Base-by-base conservation (phyloP, 2,113 vertebrate species). In the Indicator indicator region DNA sequence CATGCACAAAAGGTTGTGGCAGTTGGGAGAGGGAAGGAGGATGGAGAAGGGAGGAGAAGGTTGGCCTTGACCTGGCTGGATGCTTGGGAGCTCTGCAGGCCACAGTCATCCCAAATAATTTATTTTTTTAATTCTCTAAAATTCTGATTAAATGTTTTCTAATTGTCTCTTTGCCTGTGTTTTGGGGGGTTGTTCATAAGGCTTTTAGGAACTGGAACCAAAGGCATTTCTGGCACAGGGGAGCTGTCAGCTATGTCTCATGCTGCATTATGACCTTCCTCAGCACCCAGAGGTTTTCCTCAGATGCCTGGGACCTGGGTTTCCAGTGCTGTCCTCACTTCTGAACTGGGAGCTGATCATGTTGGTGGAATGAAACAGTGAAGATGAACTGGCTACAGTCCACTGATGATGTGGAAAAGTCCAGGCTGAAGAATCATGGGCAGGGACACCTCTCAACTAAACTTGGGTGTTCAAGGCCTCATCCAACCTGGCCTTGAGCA, bases 1-100 rank as follows among this genome's bases (percentile, higher is more conserved):
- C 1, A 0, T 8, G 54, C 40, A 6, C 38, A 10, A 4, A 14
- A n/a, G 54, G 65, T 42, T 65, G 1, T 0, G 0, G 52, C 27
- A 48, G 13, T 1, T 81, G 59, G 48, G 80, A 83, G 73, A 65
- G 55, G 58, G 62, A 21, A 24, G 7, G 8, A 2, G 33, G 84
- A 12, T 63, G 79, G 52, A 30, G 26, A 48, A 42, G 46, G 32
- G 48, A 69, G 32, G 62, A 33, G 16, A 65, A 27, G 33, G 70
- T 26, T 77, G 69, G 64, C 73, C 69, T 14, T 1, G 44, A 71
- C 65, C 62, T 28, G 48, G 62, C 70, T 73, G 74, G 83, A 5
- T 46, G 71, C 64, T 46, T 59, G 81, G 67, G 32, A 72, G 5
- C 68, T 63, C 79, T 44, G 42, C 82, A 76, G 78, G 54, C 52